Evolutionary conservation across 2,113 vertebrate species (phyloP).

Genomic region (Candoia aspera): DNA sequence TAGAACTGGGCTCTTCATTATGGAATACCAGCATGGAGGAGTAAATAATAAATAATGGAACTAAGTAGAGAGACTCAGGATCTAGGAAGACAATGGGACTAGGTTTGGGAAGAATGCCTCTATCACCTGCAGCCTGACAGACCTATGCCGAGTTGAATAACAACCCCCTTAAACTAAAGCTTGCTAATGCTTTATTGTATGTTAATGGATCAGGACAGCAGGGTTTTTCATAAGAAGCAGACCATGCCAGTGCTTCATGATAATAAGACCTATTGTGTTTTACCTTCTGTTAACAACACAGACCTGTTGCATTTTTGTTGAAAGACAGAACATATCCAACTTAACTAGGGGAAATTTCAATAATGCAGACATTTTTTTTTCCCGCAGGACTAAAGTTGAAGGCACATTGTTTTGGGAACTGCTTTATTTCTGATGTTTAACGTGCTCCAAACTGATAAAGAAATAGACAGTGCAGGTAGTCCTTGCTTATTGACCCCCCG

Average conservation of each 20-base stretch:
- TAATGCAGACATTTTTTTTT: neutral
- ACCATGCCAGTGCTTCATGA: neutral
- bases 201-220: neutral
- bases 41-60: neutral
- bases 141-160: neutral
- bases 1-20: neutral
- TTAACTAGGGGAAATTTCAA: neutral
- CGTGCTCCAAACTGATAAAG: neutral
- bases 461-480: neutral
- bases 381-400: neutral
- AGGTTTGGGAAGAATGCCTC: neutral
- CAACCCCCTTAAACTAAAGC: neutral
- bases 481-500: neutral
- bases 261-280: neutral
- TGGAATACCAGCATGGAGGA: neutral
- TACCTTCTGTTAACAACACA: neutral
- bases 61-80: neutral
- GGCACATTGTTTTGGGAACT: neutral
- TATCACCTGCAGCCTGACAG: neutral
- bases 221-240: neutral
- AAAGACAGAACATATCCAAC: neutral
- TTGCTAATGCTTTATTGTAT: neutral
- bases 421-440: neutral
- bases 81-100: neutral
- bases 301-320: neutral